Evolutionary conservation across 2,888 invertebrate genomes (phyloP).

Genomic region (Noctua comes): DNA sequence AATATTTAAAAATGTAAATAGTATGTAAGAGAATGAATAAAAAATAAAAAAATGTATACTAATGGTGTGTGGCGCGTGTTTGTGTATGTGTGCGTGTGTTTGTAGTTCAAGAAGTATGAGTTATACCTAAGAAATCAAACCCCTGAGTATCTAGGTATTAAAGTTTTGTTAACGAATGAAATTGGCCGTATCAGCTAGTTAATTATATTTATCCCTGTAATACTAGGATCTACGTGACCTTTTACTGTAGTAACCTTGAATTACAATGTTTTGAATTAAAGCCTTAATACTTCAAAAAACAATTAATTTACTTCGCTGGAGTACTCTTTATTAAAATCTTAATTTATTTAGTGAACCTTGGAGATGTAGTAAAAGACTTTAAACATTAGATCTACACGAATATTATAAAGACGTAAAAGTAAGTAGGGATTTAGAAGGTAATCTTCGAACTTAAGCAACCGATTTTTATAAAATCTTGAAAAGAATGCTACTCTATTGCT

Average conservation of each 20-base stretch:
- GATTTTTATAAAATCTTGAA: not conserved
- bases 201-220: not conserved
- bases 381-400: too few relatives aligned
- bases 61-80: too few relatives aligned
- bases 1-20: too few relatives aligned
- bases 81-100: too few relatives aligned
- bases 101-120: too few relatives aligned
- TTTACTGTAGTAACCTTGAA: not conserved
- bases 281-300: conserved; percentile 11
- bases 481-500: not conserved
- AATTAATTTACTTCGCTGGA: conserved; percentile 11
- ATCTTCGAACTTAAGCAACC: not conserved
- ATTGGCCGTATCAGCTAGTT: too few relatives aligned
- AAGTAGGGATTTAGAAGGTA: not conserved
- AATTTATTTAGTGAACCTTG: not conserved
- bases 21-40: too few relatives aligned
- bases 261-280: conserved; percentile 8
- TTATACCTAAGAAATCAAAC: not conserved
- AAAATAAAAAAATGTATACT: too few relatives aligned
- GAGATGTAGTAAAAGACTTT: too few relatives aligned
- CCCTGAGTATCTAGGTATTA: not conserved
- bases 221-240: not conserved
- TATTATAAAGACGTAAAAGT: not conserved
- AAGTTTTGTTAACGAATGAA: not conserved
- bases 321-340: not conserved